phyloP scores from a whole-genome alignment of 1,140 invertebrate genomes.

The Eueides isabella region DNA sequence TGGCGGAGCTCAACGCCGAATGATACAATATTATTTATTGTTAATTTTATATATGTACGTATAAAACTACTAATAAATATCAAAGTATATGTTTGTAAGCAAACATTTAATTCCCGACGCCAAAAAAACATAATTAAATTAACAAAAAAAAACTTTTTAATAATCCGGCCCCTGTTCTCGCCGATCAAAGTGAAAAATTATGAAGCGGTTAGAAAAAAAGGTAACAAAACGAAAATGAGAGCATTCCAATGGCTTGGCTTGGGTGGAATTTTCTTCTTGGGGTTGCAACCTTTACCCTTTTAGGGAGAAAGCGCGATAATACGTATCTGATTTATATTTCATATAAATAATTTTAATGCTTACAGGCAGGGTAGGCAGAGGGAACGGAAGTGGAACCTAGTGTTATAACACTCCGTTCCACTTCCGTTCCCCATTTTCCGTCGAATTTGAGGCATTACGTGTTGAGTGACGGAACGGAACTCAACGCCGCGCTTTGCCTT shows the following conservation, averaged over 20 bases:
- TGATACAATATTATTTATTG: too few relatives aligned
- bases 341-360: conserved; percentile 17
- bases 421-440: too few relatives aligned
- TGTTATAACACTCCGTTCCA: too few relatives aligned
- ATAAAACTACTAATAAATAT: too few relatives aligned
- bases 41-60: too few relatives aligned
- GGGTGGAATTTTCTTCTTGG: conserved; percentile 52
- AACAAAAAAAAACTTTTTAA: conserved; percentile 27
- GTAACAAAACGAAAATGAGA: conserved; percentile 48
- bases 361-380: too few relatives aligned
- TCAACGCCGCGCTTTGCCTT: too few relatives aligned
- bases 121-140: conserved; percentile 1
- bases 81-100: too few relatives aligned
- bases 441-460: too few relatives aligned
- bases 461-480: too few relatives aligned
- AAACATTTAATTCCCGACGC: neutral
- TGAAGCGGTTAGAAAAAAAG: conserved; percentile 57
- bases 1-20: too few relatives aligned
- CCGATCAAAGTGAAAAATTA: conserved; percentile 59
- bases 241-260: conserved; percentile 52
- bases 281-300: conserved; percentile 48
- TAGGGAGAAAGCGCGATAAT: conserved; percentile 34
- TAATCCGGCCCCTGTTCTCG: conserved; percentile 27
- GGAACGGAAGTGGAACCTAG: too few relatives aligned
- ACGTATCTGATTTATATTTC: conserved; percentile 44